phyloP scores from a whole-genome alignment of 1,140 invertebrate genomes.

The Tetramorium parvispinum region DNA sequence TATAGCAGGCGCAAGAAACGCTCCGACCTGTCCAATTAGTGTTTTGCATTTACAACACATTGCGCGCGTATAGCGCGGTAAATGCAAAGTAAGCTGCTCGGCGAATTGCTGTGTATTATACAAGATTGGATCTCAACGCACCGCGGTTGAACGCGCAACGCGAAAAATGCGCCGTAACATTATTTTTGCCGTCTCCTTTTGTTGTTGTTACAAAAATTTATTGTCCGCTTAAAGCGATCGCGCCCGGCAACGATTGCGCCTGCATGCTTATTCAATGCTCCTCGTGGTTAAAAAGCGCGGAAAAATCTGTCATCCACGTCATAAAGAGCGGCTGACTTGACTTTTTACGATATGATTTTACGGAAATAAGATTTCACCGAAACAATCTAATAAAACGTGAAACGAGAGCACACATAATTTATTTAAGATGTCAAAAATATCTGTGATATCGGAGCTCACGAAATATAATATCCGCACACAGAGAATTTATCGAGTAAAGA shows the following conservation, averaged over 20 bases:
- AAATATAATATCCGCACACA: background rate
- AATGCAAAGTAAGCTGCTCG: conserved; percentile 12
- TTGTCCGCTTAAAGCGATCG: conserved; percentile 28
- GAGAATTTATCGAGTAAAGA: background rate
- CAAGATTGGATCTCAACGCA: conserved; percentile 31
- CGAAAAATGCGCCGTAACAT: conserved; percentile 27
- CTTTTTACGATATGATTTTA: background rate
- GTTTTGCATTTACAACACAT: conserved; percentile 16
- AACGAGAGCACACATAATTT: background rate
- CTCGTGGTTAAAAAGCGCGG: background rate
- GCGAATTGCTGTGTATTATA: background rate
- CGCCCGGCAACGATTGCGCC: background rate
- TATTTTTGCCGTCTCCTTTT: background rate
- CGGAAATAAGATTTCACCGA: background rate
- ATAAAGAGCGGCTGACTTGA: background rate
- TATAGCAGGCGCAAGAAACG: background rate
- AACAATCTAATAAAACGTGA: background rate
- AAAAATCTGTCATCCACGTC: background rate
- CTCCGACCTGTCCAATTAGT: conserved; percentile 12
- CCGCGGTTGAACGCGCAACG: conserved; percentile 2
- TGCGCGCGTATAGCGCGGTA: background rate
- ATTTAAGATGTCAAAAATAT: background rate
- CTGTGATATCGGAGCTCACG: background rate
- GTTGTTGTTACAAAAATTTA: conserved; percentile 34
- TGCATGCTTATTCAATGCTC: conserved; percentile 20